Percentiles rank a stretch among this genome's conserved stretches.
phyloP scores from a whole-genome alignment of 1,140 invertebrate species.

The Pachyrhynchus sulphureomaculatus region DNA sequence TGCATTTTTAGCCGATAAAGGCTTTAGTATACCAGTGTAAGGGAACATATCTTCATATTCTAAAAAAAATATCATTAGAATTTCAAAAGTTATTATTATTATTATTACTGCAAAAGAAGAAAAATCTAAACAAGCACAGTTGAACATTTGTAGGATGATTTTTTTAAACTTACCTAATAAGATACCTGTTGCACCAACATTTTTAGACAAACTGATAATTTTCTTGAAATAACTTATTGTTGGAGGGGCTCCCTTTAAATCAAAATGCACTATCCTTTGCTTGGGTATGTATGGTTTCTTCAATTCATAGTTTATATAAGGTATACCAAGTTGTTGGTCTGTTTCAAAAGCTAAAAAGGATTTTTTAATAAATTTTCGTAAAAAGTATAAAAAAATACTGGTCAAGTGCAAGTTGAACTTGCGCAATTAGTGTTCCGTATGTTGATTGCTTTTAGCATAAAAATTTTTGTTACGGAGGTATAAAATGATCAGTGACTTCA shows the following conservation, averaged over 20 bases:
- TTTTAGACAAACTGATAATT: conserved; percentile 73
- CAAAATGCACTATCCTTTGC: conserved; percentile 75
- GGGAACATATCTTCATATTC: conserved; percentile 99
- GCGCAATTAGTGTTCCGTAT: no score
- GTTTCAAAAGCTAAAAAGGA: conserved; percentile 32
- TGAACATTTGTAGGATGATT: no score
- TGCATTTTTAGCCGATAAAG: conserved; percentile 72
- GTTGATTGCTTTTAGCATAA: no score
- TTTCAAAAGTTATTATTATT: neutral
- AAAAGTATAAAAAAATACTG: no score
- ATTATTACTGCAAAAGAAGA: no score
- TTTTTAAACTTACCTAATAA: conserved; percentile 42
- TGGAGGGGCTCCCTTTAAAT: conserved; percentile 88
- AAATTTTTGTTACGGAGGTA: no score
- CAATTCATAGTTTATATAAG: conserved; percentile 43
- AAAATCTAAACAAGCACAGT: no score
- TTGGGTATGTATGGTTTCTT: conserved; percentile 50
- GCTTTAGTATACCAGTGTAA: conserved; percentile 67
- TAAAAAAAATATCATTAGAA: neutral
- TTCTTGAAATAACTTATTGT: conserved; percentile 70
- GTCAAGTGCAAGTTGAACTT: no score
- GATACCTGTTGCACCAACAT: conserved; percentile 78
- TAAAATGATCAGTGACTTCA: no score
- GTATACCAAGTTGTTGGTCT: conserved; percentile 47
- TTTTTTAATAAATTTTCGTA: no score